Evolutionary conservation across 2,888 invertebrate species (phyloP), one percentile per base, ranked within the genome.

Genomic region (Polydesmus complanatus): DNA sequence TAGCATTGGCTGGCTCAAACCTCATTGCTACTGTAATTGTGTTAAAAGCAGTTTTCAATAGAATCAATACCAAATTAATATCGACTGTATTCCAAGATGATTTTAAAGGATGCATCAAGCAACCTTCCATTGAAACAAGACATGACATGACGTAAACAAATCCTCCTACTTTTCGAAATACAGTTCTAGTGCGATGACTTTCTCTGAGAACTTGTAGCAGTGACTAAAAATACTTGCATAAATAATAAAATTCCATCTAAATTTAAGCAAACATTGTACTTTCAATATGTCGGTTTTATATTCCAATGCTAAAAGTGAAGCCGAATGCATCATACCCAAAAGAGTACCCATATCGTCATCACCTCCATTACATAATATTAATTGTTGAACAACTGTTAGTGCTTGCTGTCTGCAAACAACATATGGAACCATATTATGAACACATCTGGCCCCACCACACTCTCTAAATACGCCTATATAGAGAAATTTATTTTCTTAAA

Each of bases 1-100:
- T 94, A 0, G 97, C 97, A 74, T 98, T 98, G 0, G 96, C 96
- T 1, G 98, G 98, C 74, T 98, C 98, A 73, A 95, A 98, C 67
- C 98, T 80, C 97, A 98, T 97, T 1, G 96, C 95, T 0, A 95
- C 91, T 63, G 92, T 90, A 66, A 98, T 83, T 0, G 94, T 93
- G 71, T 91, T 90, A 75, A 96, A 95, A 11, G 95, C 91, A 61
- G 90, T 84, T 70, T 88, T 85, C 62, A 95, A 77, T 61, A 95
- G 75, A 56, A 84, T 80, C 60, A 94, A 76, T 68, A 88, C 80
- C 69, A 90, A 88, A 58, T 69, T 67, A 47, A 72, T 67, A 26
- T 69, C 69, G 26, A 73, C 74, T 73, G 66, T 72, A 63, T 77
- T 75, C 74, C 78, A 79, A 0, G 78, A 77, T 57, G 77, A 71